Conservation (phyloP, 2,888 invertebrate species). For the Chrysolina oricalcia region DNA sequence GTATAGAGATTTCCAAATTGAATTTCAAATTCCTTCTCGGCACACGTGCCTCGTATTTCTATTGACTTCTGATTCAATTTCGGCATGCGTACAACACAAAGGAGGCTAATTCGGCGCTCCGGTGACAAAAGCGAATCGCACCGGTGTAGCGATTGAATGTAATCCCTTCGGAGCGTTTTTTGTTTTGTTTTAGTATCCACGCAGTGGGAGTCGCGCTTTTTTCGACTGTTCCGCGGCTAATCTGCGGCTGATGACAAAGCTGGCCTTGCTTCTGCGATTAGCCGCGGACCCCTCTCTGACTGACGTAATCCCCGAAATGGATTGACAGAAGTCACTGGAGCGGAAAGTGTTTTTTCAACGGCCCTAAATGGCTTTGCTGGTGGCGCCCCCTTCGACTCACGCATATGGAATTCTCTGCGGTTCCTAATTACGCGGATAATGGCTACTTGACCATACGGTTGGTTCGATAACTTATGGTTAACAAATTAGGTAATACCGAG, state of each 20-base stretch:
- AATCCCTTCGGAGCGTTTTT: conserved; percentile 60
- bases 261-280: conserved; percentile 56
- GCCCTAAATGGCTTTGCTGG: conserved; percentile 43
- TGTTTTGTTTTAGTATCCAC: conserved; percentile 54
- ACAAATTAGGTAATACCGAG: neutral
- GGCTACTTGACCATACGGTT: conserved; percentile 20
- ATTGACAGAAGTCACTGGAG: conserved; percentile 64
- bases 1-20: conserved; percentile 54
- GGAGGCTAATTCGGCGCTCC: conserved; percentile 61
- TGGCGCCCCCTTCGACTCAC: conserved; percentile 36
- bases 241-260: conserved; percentile 63
- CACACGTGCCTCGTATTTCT: conserved; percentile 60
- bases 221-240: conserved; percentile 53
- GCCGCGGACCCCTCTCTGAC: conserved; percentile 51
- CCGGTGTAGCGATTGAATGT: conserved; percentile 57
- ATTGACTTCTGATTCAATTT: conserved; percentile 66
- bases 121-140: conserved; percentile 55
- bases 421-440: conserved; percentile 36
- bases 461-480: conserved; percentile 1
- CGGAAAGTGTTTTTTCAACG: conserved; percentile 58
- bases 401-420: conserved; percentile 35
- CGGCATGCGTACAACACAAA: conserved; percentile 59
- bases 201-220: conserved; percentile 47
- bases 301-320: conserved; percentile 61
- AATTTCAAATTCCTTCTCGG: conserved; percentile 52